Conservation (phyloP, 2,113 vertebrate species). For the Pteronura brasiliensis region DNA sequence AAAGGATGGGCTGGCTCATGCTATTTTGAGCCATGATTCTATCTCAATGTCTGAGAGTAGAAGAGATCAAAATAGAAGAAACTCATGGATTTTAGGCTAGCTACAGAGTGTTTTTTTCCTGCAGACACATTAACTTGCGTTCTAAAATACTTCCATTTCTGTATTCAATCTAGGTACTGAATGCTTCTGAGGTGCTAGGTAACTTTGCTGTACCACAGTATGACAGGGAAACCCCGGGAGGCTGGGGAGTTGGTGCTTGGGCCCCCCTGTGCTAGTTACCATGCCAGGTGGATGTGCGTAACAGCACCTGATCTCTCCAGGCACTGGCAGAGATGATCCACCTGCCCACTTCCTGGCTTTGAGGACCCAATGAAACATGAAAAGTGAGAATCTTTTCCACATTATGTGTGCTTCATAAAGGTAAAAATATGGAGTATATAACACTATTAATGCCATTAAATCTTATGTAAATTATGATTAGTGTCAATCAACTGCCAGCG, state of each 20-base stretch:
- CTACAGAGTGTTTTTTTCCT: background rate
- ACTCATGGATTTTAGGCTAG: background rate
- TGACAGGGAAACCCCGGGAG: background rate
- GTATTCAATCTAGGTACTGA: background rate
- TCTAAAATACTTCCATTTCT: background rate
- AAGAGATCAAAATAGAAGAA: background rate
- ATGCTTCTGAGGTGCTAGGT: background rate
- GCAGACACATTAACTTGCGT: background rate
- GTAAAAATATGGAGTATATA: background rate
- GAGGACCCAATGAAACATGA: background rate
- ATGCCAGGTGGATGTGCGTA: too few relatives aligned
- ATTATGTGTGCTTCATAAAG: background rate
- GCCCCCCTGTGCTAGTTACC: background rate
- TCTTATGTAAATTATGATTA: background rate
- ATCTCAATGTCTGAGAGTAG: background rate
- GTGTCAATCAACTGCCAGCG: background rate
- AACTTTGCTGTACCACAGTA: background rate
- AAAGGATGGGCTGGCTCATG: background rate
- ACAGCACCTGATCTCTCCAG: background rate
- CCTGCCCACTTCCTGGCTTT: background rate
- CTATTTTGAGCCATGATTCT: background rate
- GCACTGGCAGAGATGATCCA: background rate
- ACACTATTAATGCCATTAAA: background rate
- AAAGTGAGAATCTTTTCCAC: background rate
- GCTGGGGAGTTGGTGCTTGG: background rate